Base-by-base conservation (phyloP, 2,797 vertebrate species). In the Phyllotis vaccarum region DNA sequence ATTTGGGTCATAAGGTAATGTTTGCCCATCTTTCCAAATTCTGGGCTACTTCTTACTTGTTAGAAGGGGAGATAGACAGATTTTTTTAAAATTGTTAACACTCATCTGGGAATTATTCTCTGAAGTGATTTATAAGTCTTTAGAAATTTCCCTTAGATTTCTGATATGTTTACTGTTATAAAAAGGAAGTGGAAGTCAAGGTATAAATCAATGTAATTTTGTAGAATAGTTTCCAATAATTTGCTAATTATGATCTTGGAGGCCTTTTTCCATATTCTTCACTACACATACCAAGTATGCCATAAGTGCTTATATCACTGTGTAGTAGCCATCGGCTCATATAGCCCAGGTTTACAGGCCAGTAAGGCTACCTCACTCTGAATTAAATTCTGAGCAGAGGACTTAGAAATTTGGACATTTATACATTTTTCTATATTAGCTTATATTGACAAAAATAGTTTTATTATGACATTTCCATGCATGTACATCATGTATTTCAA, bases 151-250 rank as follows among this genome's bases (percentile, higher is more conserved):
- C 76, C 34, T 87, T 86, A 9, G 5, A 58, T 85, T 89, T 66
- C 19, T 88, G 9, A 52, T 93, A 16, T 40, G 1, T 74, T 94
- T 46, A 2, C 40, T 66, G 5, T 75, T 87, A 75, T 66, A 66
- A 93, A 37, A 76, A 43, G 86, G n/a, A 93, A 92, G 64, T 46
- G 66, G 22, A 86, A 91, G 60, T 9, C 10, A 86, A 94, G 29
- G 6, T 75, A 22, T 31, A 87, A n/a, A 16, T 90, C 75, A 43
- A 68, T 60, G 70, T 75, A 43, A 62, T 19, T 83, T 68, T 19
- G 0, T 64, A 72, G 49, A 94, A 54, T 70, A 66, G 54, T 54
- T 89, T 81, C 79, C 80, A 37, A 64, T 2, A 0, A 6, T 92
- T 79, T 79, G 12, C 29, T 89, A 43, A 21, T 82, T 74, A 7